Conservation (phyloP, 2,797 vertebrate species). For the Morelia viridis region DNA sequence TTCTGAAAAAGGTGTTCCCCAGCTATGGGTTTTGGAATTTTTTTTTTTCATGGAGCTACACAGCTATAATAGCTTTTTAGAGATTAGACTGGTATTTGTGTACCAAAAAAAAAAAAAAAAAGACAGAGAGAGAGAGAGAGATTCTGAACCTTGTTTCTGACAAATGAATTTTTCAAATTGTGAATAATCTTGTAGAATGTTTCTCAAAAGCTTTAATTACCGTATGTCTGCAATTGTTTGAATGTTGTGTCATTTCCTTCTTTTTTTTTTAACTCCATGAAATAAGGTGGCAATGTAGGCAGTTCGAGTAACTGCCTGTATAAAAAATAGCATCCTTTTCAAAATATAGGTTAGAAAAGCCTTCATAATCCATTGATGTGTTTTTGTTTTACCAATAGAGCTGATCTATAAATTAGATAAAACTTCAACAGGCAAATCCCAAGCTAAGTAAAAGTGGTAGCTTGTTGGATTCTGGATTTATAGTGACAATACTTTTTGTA, state of each 20-base stretch:
- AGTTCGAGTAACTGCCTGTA: neutral
- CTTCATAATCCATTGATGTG: no score
- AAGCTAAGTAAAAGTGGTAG: neutral
- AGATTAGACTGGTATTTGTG: no score
- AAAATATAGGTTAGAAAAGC: neutral
- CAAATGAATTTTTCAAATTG: rapidly evolving
- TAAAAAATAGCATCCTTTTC: neutral
- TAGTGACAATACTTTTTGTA: neutral
- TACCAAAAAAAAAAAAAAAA: no score
- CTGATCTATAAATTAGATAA: no score
- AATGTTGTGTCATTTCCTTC: neutral
- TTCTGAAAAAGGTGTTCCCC: no score
- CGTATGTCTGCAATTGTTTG: rapidly evolving
- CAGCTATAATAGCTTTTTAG: no score
- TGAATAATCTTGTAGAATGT: neutral
- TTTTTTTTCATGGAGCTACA: no score
- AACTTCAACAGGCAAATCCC: no score
- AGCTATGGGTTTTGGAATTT: no score
- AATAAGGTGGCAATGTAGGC: slow-evolving; percentile 18
- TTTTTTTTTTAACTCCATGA: neutral
- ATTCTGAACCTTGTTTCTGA: neutral
- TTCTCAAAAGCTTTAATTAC: neutral
- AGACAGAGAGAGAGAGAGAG: neutral
- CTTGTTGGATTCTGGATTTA: neutral
- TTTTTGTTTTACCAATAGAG: no score